These are phyloP conservation scores for Gryon sp. DNA, from an alignment of 1,140 invertebrate species.

Conservation along the genomic window DNA sequence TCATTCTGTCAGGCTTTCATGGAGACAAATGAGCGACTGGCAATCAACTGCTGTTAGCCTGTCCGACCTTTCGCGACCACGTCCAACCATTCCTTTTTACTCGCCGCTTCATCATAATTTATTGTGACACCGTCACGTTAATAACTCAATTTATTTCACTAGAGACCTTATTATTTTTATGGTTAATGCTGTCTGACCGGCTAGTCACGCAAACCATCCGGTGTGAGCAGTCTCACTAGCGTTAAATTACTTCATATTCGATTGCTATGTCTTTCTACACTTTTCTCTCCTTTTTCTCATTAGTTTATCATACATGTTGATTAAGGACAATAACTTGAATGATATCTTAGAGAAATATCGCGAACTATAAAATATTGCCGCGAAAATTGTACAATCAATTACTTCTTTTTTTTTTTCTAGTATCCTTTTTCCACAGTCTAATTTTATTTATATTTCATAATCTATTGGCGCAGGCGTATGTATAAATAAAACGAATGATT, in stretches of 20 bases:
- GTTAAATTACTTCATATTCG: constrained; percentile 55
- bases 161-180: constrained; percentile 75
- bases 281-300: constrained; percentile 26
- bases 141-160: constrained; percentile 81
- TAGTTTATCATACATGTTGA: neutral
- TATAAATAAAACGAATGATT: no score
- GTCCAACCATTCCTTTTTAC: constrained; percentile 77
- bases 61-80: constrained; percentile 77
- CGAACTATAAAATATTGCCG: no score
- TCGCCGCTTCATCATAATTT: constrained; percentile 80
- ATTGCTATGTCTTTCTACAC: constrained; percentile 37
- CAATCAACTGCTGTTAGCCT: constrained; percentile 79
- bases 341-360: neutral
- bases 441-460: neutral
- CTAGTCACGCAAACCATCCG: constrained; percentile 66
- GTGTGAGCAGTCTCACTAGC: constrained; percentile 57
- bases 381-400: neutral
- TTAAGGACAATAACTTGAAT: constrained; percentile 7
- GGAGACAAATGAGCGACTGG: constrained; percentile 79
- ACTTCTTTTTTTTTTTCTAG: neutral
- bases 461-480: no score
- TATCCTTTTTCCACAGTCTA: neutral
- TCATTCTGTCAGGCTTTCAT: constrained; percentile 77
- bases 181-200: constrained; percentile 66
- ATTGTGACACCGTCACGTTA: constrained; percentile 79